A percentile compares a stretch with the other conserved stretches of the same genome.
phyloP scores from a whole-genome alignment of 2,113 vertebrate genomes.

The Paratilapia polleni region DNA sequence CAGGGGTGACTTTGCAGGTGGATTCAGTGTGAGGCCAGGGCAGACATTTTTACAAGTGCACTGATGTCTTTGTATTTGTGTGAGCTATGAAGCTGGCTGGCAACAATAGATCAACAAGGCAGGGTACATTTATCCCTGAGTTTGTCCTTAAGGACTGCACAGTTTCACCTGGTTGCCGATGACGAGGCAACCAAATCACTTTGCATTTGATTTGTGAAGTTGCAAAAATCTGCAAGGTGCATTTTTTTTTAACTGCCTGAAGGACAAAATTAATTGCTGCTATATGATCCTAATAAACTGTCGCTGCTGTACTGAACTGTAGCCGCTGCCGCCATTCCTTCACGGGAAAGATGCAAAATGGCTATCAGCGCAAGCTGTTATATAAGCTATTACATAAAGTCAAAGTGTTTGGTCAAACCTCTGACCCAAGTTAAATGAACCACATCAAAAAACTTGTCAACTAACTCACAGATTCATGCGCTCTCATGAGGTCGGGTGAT shows the following conservation, averaged over 20 bases:
- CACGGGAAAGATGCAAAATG: slow-evolving; percentile 26
- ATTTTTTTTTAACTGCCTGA: background rate
- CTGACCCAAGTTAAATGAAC: slow-evolving; percentile 36
- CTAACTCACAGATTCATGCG: slow-evolving; percentile 34
- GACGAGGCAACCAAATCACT: accelerated
- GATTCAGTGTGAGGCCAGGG: no score
- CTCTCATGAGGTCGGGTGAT: background rate
- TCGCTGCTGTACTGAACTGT: background rate
- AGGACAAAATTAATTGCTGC: background rate
- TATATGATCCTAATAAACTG: background rate
- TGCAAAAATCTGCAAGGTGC: background rate
- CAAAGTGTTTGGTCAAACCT: slow-evolving; percentile 17
- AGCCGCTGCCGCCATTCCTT: background rate
- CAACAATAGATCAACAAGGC: no score
- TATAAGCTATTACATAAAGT: slow-evolving; percentile 58
- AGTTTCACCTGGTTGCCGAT: background rate
- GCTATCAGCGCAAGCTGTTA: slow-evolving; percentile 34
- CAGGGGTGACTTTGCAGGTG: no score
- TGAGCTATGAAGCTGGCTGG: no score
- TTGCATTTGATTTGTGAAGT: background rate
- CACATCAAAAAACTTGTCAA: slow-evolving; percentile 26
- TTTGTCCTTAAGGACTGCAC: background rate
- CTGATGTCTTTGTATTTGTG: no score
- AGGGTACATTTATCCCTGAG: background rate
- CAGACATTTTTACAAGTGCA: no score